A percentile compares a stretch with the other conserved stretches of the same genome.
phyloP scores from a whole-genome alignment of 2,888 invertebrate genomes.

The Drosophila fungiperda region DNA sequence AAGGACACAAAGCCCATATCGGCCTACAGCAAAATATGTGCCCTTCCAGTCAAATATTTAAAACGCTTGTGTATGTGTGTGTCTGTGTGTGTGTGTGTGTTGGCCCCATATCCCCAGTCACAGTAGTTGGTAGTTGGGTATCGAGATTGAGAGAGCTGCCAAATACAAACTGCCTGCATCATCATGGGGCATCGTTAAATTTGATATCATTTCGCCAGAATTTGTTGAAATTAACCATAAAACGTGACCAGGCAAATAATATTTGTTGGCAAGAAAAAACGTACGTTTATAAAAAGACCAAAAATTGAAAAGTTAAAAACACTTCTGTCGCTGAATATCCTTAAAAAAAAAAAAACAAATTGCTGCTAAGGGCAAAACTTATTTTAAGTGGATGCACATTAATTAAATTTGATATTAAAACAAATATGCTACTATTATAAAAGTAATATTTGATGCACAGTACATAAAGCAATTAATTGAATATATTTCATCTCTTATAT shows the following conservation, averaged over 20 bases:
- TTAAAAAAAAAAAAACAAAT: too few species aligned
- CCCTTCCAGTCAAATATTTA: conserved; percentile 59
- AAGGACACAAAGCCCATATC: conserved; percentile 61
- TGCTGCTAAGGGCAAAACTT: not conserved
- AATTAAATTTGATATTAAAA: not conserved
- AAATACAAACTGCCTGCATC: conserved; percentile 39
- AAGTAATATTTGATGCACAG: not conserved
- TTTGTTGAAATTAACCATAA: conserved; percentile 78
- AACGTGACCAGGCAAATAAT: conserved; percentile 78
- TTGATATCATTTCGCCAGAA: conserved; percentile 68
- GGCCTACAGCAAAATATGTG: conserved; percentile 80
- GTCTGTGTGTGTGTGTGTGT: conserved; percentile 6
- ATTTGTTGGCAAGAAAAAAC: conserved; percentile 35
- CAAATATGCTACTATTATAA: not conserved
- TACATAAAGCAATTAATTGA: not conserved
- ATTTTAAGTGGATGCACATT: not conserved
- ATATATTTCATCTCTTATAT: not conserved
- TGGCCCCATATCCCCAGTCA: conserved; percentile 17
- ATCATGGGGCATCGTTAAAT: conserved; percentile 64
- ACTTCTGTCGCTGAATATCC: not conserved
- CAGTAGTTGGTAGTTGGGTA: not conserved
- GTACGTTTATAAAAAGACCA: not conserved
- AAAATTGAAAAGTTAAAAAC: conserved; percentile 10
- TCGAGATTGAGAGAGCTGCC: conserved; percentile 1
- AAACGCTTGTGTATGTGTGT: conserved; percentile 20